These are phyloP conservation scores for Carcina quercana DNA, from an alignment of 2,888 invertebrate genomes.

Conservation along the genomic window DNA sequence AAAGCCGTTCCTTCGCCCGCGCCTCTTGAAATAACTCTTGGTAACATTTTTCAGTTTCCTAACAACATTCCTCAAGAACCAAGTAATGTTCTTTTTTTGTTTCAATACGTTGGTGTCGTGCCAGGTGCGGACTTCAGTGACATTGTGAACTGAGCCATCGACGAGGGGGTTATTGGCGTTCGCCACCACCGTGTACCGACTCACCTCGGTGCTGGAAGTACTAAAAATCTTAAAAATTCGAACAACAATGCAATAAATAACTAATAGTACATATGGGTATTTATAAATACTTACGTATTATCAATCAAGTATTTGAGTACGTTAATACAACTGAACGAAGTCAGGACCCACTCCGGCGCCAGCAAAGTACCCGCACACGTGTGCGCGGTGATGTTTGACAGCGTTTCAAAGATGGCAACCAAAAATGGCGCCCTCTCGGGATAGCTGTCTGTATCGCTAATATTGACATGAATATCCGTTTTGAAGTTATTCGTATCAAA, in stretches of 20 bases:
- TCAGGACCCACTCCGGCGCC: conserved; percentile 32
- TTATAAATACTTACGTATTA: conserved; percentile 14
- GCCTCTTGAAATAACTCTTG: background rate
- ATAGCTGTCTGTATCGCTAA: background rate
- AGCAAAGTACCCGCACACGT: conserved; percentile 38
- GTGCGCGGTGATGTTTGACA: conserved; percentile 37
- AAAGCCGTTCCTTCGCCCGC: background rate
- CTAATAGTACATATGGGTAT: no score
- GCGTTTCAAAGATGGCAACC: conserved; percentile 42
- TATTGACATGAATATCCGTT: no score
- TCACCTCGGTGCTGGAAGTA: conserved; percentile 10
- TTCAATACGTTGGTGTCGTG: no score
- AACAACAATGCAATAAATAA: background rate
- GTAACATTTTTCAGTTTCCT: background rate
- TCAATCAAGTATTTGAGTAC: conserved; percentile 24
- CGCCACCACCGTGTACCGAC: conserved; percentile 30
- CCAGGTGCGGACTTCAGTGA: conserved; percentile 17
- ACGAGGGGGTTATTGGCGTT: conserved; percentile 30
- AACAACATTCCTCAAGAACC: conserved; percentile 4
- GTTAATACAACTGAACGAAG: conserved; percentile 34
- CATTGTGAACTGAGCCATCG: conserved; percentile 34
- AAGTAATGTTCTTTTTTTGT: no score
- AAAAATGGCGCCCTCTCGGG: conserved; percentile 24
- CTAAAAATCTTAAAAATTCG: no score
- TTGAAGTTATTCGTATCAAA: no score